Base-by-base conservation (phyloP, 2,113 vertebrate species). In the Neolamprologus falcicula region DNA sequence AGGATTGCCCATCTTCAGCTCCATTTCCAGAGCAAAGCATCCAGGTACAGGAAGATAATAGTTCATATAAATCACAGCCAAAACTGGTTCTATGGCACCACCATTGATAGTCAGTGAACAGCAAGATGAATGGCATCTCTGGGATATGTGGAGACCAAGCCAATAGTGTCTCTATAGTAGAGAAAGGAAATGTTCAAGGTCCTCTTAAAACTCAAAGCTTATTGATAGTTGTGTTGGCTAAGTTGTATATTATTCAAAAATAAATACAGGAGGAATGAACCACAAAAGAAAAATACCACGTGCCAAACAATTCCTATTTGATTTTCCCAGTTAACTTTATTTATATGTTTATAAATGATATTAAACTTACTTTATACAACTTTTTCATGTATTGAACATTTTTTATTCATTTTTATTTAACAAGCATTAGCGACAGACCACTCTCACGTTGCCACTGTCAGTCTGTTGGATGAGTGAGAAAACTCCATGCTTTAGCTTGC, bases 51-150 rank as follows among this genome's bases (percentile, higher is more conserved):
- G 84, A 71, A 83, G 80, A 87, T 87, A 93, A 95, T 93, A 91
- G 92, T 76, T 85, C 57, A 31, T 78, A 95, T 95, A 91, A 92
- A 94, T 95, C 93, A 95, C 52, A 88, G 89, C 86, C 91, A 82
- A 93, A 89, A 89, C 80, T n/a, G 66, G 79, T 59, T 90, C 80
- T 78, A 79, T 86, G 66, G 86, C 66, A 80, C 76, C 28, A 17
- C 82, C 89, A 96, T 91, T 90, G 81, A 95, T 91, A 89, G 90
- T 86, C 93, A 91, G 89, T 89, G 61, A 91, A 85, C 19, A 53
- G 81, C 55, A 81, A 90, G 89, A 93, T 94, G 91, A 93, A 93
- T 87, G 79, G 86, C 45, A 85, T 84, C 86, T 68, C 80, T n/a
- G 50, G 76, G 90, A 82, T 84, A 84, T 61, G 57, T 37, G 24